Base-by-base conservation (phyloP, 2,888 invertebrate species). In the Aromia moschata region DNA sequence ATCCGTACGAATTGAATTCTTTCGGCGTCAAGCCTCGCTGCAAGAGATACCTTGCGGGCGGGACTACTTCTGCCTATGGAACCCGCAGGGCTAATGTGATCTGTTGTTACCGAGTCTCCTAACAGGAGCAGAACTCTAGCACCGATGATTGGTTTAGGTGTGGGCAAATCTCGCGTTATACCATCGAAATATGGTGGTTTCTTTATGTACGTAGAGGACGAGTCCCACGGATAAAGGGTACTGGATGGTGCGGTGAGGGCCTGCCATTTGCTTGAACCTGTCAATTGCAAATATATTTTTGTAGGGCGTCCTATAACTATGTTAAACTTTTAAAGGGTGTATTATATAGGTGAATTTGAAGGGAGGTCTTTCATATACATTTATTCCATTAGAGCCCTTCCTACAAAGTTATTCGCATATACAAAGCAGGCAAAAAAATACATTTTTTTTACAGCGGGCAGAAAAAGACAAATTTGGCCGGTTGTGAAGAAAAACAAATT, bases 1-100 rank as follows among this genome's bases (percentile, higher is more conserved):
- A 93, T 0, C 98, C 99, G 80, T 99, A 99, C 0, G 98, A 98
- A 83, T 99, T 99, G 81, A 98, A 99, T 74, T 98, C 97, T 58
- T 90, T 87, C 0, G 98, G 96, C 0, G 93, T 92, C 10, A 98
- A 78, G 0, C 93, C 92, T 70, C 85, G 84, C 56, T 82, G 81
- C 0, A 89, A 87, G 10, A 96, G 82, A 80, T 89, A 94, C 74
- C 93, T 83, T 0, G 94, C 94, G 9, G n/a, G 65, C 64, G 37
- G 65, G 63, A 53, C 46, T 41, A 16, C 36, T 41, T 16, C 58
- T 52, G 11, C 98, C 94, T 73, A 99, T 99, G 57, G 96, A 95
- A 2, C 98, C 98, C 14, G 98, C 98, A 0, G 98, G 98, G 1
- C 97, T 97, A 65, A 99, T 99, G 81, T 98, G 98, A 83, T 99